Conservation (phyloP, 2,113 vertebrate species). For the Chloropsis cyanopogon region DNA sequence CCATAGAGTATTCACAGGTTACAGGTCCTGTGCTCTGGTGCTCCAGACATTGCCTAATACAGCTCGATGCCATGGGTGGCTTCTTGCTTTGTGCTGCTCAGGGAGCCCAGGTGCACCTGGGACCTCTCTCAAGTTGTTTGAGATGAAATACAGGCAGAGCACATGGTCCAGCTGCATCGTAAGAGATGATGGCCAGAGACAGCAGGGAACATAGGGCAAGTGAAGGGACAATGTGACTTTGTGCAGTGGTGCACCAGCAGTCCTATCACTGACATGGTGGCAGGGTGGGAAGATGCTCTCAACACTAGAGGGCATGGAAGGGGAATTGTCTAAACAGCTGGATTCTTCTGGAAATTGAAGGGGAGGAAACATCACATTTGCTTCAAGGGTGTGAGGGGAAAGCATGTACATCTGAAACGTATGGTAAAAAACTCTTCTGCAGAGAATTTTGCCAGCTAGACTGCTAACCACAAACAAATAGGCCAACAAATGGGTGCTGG, state of each 20-base stretch:
- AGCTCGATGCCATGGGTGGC: background rate
- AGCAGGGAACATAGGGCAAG: background rate
- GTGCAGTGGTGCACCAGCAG: rapidly evolving
- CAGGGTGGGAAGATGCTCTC: background rate
- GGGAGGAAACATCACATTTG: rapidly evolving
- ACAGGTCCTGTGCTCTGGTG: background rate
- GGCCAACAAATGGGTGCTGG: background rate
- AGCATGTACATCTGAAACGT: rapidly evolving
- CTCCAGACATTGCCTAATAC: background rate
- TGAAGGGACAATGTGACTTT: background rate
- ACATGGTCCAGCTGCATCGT: rapidly evolving
- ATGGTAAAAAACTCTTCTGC: background rate
- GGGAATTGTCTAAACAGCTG: background rate
- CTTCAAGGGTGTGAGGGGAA: background rate
- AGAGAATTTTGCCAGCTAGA: background rate
- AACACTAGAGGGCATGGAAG: background rate
- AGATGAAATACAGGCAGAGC: background rate
- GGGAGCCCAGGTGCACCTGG: background rate
- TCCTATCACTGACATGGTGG: rapidly evolving
- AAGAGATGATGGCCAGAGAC: background rate
- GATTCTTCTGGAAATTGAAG: background rate
- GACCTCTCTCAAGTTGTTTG: background rate
- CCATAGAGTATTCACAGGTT: background rate
- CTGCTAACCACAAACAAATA: background rate
- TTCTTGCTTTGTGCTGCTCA: background rate